Evolutionary conservation across 2,888 invertebrate genomes (phyloP).

Genomic region (Tenthredo scrophulariae): DNA sequence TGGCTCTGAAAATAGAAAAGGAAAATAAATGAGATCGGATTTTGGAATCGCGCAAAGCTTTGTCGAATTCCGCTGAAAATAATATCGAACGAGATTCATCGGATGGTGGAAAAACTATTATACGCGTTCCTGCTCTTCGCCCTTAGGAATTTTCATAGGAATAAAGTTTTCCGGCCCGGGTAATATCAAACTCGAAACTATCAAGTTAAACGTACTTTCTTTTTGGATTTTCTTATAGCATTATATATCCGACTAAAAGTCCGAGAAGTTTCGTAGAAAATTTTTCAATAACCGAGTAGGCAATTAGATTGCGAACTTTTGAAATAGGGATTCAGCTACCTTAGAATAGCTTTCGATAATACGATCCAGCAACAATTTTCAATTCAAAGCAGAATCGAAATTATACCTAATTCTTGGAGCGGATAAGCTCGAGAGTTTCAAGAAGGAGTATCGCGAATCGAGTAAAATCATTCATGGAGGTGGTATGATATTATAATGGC

Average conservation of each 20-base stretch:
- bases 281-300: slow-evolving; percentile 11
- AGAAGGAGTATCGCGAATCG: neutral
- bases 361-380: neutral
- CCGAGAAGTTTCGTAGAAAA: neutral
- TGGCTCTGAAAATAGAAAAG: slow-evolving; percentile 83
- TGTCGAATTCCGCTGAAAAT: neutral
- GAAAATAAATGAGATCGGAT: slow-evolving; percentile 55
- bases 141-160: neutral
- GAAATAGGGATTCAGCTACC: neutral
- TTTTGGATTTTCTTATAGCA: neutral
- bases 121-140: neutral
- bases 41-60: neutral
- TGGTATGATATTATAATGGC: neutral
- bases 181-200: slow-evolving; percentile 7
- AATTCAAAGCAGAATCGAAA: neutral
- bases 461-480: neutral
- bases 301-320: slow-evolving; percentile 30
- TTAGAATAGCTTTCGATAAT: neutral
- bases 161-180: neutral
- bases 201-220: neutral
- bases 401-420: neutral
- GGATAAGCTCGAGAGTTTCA: neutral
- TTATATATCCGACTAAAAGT: neutral
- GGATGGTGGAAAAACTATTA: neutral
- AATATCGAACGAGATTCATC: neutral